phyloP scores from a whole-genome alignment of 1,140 invertebrate genomes.

The Caenorhabditis tropicalis region DNA sequence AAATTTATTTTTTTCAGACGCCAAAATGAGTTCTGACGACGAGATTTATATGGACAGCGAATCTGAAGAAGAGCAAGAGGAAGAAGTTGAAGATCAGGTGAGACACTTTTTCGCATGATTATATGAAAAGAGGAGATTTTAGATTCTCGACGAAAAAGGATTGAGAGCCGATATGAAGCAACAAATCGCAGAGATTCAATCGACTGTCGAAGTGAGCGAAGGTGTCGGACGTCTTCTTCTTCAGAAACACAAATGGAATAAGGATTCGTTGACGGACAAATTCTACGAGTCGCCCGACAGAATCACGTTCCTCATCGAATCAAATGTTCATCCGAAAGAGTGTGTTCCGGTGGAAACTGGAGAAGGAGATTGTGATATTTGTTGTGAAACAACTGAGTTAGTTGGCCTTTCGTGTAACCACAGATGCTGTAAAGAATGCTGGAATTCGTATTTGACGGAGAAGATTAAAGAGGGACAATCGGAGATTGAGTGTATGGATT shows the following conservation, averaged over 20 bases:
- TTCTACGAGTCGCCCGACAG: slow-evolving; percentile 37
- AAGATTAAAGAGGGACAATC: slow-evolving; percentile 86
- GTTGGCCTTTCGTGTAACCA: slow-evolving; percentile 94
- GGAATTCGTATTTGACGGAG: slow-evolving; percentile 94
- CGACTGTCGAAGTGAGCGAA: slow-evolving; percentile 80
- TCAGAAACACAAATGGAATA: slow-evolving; percentile 94
- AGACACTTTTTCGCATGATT: not conserved
- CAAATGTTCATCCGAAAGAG: slow-evolving; percentile 27
- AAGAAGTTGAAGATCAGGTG: not conserved
- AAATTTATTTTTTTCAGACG: no score
- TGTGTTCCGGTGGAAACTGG: not conserved
- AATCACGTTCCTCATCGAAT: not conserved
- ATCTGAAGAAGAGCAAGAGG: no score
- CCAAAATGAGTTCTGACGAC: no score
- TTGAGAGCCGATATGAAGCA: slow-evolving; percentile 90
- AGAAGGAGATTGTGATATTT: slow-evolving; percentile 62
- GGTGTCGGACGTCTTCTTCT: slow-evolving; percentile 88
- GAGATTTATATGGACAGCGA: no score
- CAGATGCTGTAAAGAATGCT: slow-evolving; percentile 90
- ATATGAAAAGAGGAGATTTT: not conserved
- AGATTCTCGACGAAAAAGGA: slow-evolving; percentile 53
- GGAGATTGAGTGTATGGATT: slow-evolving; percentile 58
- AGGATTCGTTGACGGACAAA: slow-evolving; percentile 92
- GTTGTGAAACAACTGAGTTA: slow-evolving; percentile 81
- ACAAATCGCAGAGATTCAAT: slow-evolving; percentile 19